Evolutionary conservation across 2,797 vertebrate genomes (phyloP), one percentile per base, ranked within the genome.

Genomic region (Sebastolobus alascanus): DNA sequence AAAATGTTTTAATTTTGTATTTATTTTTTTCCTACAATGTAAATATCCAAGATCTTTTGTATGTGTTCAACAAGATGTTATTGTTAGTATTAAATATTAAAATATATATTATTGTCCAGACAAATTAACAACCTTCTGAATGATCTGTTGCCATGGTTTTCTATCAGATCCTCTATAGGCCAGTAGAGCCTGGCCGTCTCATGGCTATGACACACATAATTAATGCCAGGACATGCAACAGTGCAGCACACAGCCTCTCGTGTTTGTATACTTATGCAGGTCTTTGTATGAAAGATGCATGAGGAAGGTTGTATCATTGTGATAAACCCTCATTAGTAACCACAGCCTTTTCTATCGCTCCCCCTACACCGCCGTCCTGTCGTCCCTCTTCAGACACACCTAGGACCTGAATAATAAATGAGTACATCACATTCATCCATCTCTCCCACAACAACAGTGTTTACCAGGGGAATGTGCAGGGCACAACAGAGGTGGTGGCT

Each of bases 381-480:
- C 75, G 81, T 81, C 84, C 83, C 83, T 87, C 88, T 83, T 83
- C 82, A 90, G 86, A 87, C 89, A 78, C 82, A 65, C 87, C 68
- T 70, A 80, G 79, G 78, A 25, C 61, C 78, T 93, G 91, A 93
- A 95, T 95, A 90, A 94, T 88, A 88, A 94, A 94, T 84, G 77
- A 75, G 71, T 64, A 82, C 83, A 82, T 90, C 92, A 75, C 61
- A 82, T 85, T 78, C 84, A 73, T 89, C 87, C 77, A 29, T 89
- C 79, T 88, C 67, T 40, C 73, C 25, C 80, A 78, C 65, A 70
- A 55, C 81, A 77, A 18, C 84, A 58, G 63, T 80, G 88, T 89
- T 88, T 85, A 85, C 69, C 52, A 22, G 74, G 54, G 65, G 68
- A 58, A 64, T 75, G 75, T 27, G 71, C 31, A 33, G 31, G 52